Percentiles rank a stretch among this genome's conserved stretches.
phyloP scores from a whole-genome alignment of 2,888 invertebrate genomes.

The Liopterus haemorrhoidalis region DNA sequence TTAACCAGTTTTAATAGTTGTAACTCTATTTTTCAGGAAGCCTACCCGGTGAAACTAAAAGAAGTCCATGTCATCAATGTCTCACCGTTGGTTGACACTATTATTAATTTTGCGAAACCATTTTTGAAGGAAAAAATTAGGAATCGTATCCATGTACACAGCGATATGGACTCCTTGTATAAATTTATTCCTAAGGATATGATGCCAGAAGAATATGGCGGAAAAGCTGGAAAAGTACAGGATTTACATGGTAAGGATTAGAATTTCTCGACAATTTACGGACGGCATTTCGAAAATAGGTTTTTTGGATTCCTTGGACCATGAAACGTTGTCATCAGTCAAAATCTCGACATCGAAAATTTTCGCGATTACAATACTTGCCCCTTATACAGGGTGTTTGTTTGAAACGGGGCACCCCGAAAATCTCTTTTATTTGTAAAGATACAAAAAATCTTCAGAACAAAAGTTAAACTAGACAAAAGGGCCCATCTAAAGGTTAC shows the following conservation, averaged over 20 bases:
- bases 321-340: no score
- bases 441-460: no score
- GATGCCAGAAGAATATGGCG: constrained; percentile 78
- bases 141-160: constrained; percentile 74
- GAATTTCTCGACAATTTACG: neutral
- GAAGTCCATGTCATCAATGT: constrained; percentile 82
- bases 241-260: constrained; percentile 64
- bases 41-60: constrained; percentile 81
- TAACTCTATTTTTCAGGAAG: constrained; percentile 55
- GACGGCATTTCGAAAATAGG: no score
- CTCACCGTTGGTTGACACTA: constrained; percentile 76
- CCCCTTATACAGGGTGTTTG: no score
- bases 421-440: no score
- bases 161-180: constrained; percentile 63
- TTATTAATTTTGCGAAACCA: constrained; percentile 78
- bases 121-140: constrained; percentile 83
- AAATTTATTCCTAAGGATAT: constrained; percentile 74
- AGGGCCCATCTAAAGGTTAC: no score
- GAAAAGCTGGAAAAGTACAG: constrained; percentile 65
- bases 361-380: no score
- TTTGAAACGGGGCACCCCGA: no score
- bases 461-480: no score
- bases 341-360: no score
- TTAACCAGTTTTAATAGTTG: no score
- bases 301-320: no score